Evolutionary conservation across 2,797 vertebrate species (phyloP), one percentile per base, ranked within the genome.

Genomic region (Falco naumanni): DNA sequence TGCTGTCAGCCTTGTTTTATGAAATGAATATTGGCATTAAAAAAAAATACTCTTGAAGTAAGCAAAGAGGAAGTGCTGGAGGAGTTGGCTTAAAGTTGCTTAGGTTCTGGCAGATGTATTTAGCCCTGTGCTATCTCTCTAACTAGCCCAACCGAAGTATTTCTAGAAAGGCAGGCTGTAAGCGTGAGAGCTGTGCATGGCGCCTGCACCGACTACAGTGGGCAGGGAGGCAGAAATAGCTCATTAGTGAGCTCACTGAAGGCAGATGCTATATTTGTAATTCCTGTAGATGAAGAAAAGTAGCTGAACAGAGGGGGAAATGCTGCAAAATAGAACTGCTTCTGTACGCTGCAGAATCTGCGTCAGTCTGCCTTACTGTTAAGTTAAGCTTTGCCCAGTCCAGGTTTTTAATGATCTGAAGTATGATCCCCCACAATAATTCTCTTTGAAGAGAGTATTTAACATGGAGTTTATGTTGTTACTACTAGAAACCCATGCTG

Each of bases 181-280:
- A 75, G 87, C 60, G 39, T 53, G 39, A 65, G 88, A 70, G 59
- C 54, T 78, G 21, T 53, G 89, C 33, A 16, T 29, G 61, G 71
- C 71, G 4, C 41, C 91, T 53, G 19, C 43, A 4, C 17, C 48
- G 91, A 47, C 90, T 81, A 6, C 65, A 12, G 91, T 76, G 79
- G 87, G 89, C 70, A 77, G 91, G 66, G 87, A 89, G 47, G 59
- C 80, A 94, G 90, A 71, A 93, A 87, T 63, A 94, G 45, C 82
- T 94, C 51, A 5, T 87, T 74, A 69, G 89, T 56, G 65, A 90
- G 89, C 63, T 87, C 66, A 43, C 63, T 72, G 60, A 48, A 72
- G 72, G 66, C 80, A 81, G 74, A 37, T 39, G 70, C 90, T 88
- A 25, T 79, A 76, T 91, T 80, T 94, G 51, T 76, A 50, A 74